Evolutionary conservation across 2,113 vertebrate species (phyloP), one percentile per base, ranked within the genome.

Genomic region (Machaerirhynchus nigripectus): DNA sequence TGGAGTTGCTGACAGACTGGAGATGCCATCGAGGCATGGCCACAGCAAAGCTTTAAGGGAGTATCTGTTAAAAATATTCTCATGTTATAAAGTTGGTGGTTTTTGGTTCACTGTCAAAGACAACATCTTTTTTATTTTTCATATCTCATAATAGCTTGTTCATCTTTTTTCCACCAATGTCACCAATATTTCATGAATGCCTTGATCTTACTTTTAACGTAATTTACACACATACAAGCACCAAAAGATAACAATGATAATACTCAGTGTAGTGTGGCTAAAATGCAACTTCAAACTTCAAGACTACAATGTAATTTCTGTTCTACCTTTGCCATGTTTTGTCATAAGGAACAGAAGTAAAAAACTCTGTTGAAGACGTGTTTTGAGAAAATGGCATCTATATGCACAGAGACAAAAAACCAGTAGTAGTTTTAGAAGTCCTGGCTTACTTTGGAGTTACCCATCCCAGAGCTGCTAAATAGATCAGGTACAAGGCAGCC

Each of bases 81-180:
- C 52, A 26, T 14, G 20, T 46, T 47, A 50, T 57, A 79, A 61
- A 55, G 57, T 30, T 26, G 31, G 52, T 59, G 61, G 16, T 24
- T 21, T 94, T 75, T 8, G 3, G 76, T 68, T 79, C 70, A 39
- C 35, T 63, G 57, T 37, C 27, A 73, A 93, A 97, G 73, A 31
- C 37, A 40, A 24, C 13, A 37, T 8, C 22, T 81, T 84, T 50
- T 76, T 86, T 83, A 89, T 81, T 93, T 71, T 93, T 90, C 52
- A 12, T 46, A 42, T 83, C 57, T 92, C 49, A 37, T 89, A 90
- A 91, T 53, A 83, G 61, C 49, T 93, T 78, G 79, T 77, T 85
- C 88, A 77, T 85, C 52, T 81, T 95, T 90, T 94, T 97, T 84
- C 69, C 85, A 37, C 57, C 67, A 95, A 84, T 92, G 59, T 83